phyloP scores from a whole-genome alignment of 2,797 vertebrate genomes.

The Thunnus albacares region DNA sequence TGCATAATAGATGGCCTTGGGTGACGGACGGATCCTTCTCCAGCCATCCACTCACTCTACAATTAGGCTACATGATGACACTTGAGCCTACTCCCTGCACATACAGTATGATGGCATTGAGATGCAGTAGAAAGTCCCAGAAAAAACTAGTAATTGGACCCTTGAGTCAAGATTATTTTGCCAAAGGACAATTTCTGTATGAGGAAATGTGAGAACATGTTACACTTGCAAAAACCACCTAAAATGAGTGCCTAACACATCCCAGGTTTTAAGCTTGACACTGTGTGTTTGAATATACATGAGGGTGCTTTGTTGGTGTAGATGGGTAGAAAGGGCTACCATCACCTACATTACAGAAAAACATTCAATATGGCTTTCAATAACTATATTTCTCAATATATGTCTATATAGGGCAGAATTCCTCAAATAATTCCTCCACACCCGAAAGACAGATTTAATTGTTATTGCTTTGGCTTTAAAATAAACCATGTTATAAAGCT shows the following conservation, averaged over 20 bases:
- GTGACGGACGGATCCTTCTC: neutral
- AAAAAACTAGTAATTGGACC: neutral
- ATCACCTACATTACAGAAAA: neutral
- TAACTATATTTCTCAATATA: neutral
- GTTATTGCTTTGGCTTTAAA: conserved; percentile 24
- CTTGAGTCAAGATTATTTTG: neutral
- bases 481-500: conserved; percentile 21
- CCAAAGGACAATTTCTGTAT: too few species aligned
- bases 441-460: too few species aligned
- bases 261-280: neutral
- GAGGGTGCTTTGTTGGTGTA: neutral
- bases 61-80: too few species aligned
- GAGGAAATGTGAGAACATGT: neutral
- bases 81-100: too few species aligned
- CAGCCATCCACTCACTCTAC: neutral
- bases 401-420: too few species aligned
- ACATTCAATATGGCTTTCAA: neutral
- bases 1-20: neutral
- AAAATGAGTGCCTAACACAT: neutral
- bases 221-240: too few species aligned
- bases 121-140: too few species aligned
- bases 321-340: neutral
- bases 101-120: too few species aligned
- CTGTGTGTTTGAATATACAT: neutral
- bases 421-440: too few species aligned